Evolutionary conservation across 2,797 vertebrate genomes (phyloP).

Genomic region (Cuculus canorus): DNA sequence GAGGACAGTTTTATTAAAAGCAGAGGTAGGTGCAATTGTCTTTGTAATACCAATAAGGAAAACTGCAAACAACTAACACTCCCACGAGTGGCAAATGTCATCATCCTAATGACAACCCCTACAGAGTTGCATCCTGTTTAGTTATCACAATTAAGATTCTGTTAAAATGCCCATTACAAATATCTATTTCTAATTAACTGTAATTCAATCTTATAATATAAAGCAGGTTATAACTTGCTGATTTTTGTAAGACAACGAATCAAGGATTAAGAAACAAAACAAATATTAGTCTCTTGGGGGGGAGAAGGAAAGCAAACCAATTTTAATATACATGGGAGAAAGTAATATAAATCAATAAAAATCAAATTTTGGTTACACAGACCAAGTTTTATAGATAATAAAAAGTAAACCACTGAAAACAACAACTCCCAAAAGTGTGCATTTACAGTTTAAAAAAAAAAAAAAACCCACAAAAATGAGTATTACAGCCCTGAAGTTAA

Average conservation of each 20-base stretch:
- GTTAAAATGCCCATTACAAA: slow-evolving; percentile 66
- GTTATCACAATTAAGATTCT: slow-evolving; percentile 57
- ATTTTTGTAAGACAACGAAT: slow-evolving; percentile 13
- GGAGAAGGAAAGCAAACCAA: background rate
- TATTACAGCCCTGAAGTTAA: background rate
- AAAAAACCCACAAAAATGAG: background rate
- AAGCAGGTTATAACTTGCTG: slow-evolving; percentile 12
- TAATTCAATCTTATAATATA: slow-evolving; percentile 11
- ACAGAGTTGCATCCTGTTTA: slow-evolving; percentile 11
- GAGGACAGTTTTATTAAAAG: background rate
- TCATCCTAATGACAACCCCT: background rate
- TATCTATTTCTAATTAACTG: slow-evolving; percentile 58
- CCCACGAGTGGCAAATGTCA: background rate
- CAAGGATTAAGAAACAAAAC: slow-evolving; percentile 2
- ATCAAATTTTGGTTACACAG: background rate
- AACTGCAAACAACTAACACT: background rate
- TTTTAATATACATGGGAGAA: background rate
- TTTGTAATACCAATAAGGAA: background rate
- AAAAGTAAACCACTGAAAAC: background rate
- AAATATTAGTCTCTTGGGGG: background rate
- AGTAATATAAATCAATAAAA: background rate
- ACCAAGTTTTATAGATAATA: background rate
- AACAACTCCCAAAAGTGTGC: background rate
- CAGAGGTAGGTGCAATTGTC: background rate
- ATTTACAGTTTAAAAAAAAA: background rate